A percentile compares a stretch with the other conserved stretches of the same genome.
Evolutionary conservation across 2,113 vertebrate genomes (phyloP).

Genomic region (Eretmochelys imbricata): DNA sequence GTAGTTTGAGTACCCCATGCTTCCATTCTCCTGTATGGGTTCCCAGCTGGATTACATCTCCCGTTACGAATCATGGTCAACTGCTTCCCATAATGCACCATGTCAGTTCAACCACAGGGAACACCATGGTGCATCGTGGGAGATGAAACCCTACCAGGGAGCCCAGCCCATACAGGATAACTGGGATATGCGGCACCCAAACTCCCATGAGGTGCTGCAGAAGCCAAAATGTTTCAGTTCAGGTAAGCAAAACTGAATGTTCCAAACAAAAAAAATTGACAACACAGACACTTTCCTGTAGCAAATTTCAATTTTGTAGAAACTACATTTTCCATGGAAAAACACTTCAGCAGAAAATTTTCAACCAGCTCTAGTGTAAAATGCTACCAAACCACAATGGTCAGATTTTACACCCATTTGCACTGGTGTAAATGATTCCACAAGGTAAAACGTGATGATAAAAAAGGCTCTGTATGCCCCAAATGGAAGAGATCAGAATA

Average conservation of each 20-base stretch:
- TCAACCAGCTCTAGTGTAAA: constrained; percentile 2
- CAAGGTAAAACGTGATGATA: background rate
- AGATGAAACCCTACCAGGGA: background rate
- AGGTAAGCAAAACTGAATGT: background rate
- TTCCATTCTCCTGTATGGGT: background rate
- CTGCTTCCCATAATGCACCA: background rate
- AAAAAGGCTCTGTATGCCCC: background rate
- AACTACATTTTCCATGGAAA: constrained; percentile 4
- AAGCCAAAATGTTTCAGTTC: background rate
- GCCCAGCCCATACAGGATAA: background rate
- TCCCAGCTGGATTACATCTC: background rate
- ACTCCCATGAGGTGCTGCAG: too few species aligned
- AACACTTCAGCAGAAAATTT: background rate
- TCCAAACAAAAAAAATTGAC: background rate
- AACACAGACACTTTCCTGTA: constrained; percentile 5
- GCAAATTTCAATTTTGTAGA: background rate
- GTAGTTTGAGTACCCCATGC: fast-evolving
- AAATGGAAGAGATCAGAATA: background rate
- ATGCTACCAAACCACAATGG: background rate
- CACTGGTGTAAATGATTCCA: background rate
- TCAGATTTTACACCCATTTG: background rate
- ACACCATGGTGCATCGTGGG: fast-evolving
- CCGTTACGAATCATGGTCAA: fast-evolving
- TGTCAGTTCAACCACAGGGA: background rate
- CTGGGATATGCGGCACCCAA: fast-evolving